These are phyloP conservation scores for Crypturellus undulatus DNA, from an alignment of 2,113 vertebrate species.

Conservation along the genomic window DNA sequence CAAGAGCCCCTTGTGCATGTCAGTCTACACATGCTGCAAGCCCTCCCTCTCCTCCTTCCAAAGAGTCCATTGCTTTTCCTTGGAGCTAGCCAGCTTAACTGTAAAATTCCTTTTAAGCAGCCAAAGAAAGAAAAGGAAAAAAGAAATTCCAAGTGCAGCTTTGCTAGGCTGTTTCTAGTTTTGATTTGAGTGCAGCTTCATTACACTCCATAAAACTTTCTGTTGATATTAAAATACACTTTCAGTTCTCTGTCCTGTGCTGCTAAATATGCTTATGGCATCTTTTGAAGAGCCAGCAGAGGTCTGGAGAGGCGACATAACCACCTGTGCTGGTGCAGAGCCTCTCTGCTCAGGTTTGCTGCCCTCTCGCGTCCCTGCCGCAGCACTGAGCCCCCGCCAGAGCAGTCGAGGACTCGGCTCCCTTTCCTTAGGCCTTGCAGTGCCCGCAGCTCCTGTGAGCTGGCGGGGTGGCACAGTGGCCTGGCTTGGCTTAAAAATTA, in stretches of 20 bases:
- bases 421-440: neutral
- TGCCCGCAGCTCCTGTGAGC: neutral
- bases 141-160: neutral
- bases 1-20: accelerated
- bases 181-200: neutral
- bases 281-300: neutral
- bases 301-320: neutral
- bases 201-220: neutral
- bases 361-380: constrained; percentile 6
- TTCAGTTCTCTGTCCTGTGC: neutral
- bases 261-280: neutral
- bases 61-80: neutral
- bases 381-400: neutral
- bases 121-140: neutral
- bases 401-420: neutral
- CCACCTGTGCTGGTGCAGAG: neutral
- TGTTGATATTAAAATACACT: neutral
- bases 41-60: neutral
- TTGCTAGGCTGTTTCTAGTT: neutral
- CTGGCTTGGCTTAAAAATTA: constrained; percentile 28
- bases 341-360: neutral
- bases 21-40: neutral
- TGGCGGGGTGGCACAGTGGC: neutral
- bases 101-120: neutral
- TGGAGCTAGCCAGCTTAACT: neutral